Evolutionary conservation across 2,113 vertebrate genomes (phyloP).

Genomic region (Gasterosteus nipponicus): DNA sequence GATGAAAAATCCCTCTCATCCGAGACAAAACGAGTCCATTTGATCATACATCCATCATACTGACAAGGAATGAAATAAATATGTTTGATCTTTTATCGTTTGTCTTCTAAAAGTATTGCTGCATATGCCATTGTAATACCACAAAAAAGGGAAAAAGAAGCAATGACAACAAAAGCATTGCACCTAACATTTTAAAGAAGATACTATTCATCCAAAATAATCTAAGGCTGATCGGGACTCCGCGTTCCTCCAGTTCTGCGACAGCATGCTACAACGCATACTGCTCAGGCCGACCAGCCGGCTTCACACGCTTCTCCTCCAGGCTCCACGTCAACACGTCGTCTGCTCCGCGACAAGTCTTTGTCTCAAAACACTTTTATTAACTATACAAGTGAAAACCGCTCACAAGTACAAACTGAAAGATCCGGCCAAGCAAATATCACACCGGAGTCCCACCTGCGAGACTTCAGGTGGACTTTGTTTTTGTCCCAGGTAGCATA

Average conservation of each 20-base stretch:
- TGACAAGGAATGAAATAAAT: slow-evolving; percentile 35
- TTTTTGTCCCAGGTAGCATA: slow-evolving; percentile 37
- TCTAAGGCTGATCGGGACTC: slow-evolving; percentile 68
- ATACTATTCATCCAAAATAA: slow-evolving; percentile 53
- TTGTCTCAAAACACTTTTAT: slow-evolving; percentile 5
- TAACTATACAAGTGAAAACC: slow-evolving; percentile 31
- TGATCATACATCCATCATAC: slow-evolving; percentile 25
- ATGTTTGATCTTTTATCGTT: slow-evolving; percentile 35
- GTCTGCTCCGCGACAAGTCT: slow-evolving; percentile 33
- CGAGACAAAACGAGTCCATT: neutral
- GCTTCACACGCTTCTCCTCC: slow-evolving; percentile 33
- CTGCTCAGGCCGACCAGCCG: slow-evolving; percentile 37
- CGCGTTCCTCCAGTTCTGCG: slow-evolving; percentile 38
- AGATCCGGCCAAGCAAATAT: slow-evolving; percentile 38
- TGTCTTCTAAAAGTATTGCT: slow-evolving; percentile 33
- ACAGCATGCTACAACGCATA: slow-evolving; percentile 78
- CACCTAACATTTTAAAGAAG: slow-evolving; percentile 62
- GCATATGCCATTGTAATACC: slow-evolving; percentile 44
- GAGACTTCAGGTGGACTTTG: slow-evolving; percentile 38
- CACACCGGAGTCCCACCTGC: slow-evolving; percentile 51
- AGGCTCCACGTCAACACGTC: slow-evolving; percentile 49
- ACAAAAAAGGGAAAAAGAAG: neutral
- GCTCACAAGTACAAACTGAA: slow-evolving; percentile 37
- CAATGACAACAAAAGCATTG: slow-evolving; percentile 38
- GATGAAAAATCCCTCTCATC: slow-evolving; percentile 8